A percentile compares a stretch with the other conserved stretches of the same genome.
phyloP scores from a whole-genome alignment of 1,140 invertebrate genomes.

The Lepidotrigona ventralis region DNA sequence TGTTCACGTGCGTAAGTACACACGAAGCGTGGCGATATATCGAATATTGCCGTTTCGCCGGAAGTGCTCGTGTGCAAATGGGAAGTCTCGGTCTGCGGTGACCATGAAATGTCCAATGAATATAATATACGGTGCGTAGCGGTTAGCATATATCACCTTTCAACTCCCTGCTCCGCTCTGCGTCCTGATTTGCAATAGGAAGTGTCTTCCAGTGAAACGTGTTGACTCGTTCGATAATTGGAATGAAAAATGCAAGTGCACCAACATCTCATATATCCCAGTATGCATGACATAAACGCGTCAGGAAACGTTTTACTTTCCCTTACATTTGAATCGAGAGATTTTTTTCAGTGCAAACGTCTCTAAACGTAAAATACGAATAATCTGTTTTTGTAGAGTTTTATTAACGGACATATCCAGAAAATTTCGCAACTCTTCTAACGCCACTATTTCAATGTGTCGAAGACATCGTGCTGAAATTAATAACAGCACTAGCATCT shows the following conservation, averaged over 20 bases:
- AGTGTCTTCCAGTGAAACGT: neutral
- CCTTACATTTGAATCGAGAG: neutral
- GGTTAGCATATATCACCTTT: neutral
- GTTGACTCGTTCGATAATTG: neutral
- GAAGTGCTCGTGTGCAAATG: conserved; percentile 40
- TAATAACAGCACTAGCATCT: neutral
- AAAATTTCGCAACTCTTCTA: neutral
- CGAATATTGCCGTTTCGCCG: conserved; percentile 44
- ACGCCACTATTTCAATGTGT: neutral
- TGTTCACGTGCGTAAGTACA: conserved; percentile 41
- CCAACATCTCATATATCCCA: too few species aligned
- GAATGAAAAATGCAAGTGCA: neutral
- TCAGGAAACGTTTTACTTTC: neutral
- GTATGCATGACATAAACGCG: neutral
- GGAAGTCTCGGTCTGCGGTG: conserved; percentile 56
- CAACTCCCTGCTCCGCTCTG: neutral
- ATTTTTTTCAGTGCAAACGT: neutral
- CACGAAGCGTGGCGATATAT: conserved; percentile 20
- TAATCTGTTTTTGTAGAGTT: neutral
- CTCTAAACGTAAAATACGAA: neutral
- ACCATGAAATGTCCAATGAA: conserved; percentile 70
- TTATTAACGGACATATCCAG: neutral
- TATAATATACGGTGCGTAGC: conserved; percentile 56
- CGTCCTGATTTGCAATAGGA: neutral
- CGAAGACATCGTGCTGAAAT: neutral